A percentile compares a stretch with the other conserved stretches of the same genome.
These are phyloP conservation scores for Oxygymnocypris stewartii DNA, from an alignment of 2,113 vertebrate species.

Conservation along the genomic window DNA sequence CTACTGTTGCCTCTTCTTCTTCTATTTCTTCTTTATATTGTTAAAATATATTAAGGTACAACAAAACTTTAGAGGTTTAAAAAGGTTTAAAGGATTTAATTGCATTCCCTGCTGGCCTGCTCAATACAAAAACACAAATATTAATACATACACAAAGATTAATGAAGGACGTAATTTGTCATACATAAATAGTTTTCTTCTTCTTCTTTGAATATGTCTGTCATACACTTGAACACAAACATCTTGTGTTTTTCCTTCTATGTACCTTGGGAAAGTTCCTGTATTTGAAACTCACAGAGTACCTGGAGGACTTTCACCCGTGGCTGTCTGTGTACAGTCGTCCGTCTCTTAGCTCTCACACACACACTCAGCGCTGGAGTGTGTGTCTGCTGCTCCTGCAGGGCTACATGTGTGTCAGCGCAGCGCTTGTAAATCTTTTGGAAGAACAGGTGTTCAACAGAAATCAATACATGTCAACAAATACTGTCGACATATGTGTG, in stretches of 20 bases:
- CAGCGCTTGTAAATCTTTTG: constrained; percentile 61
- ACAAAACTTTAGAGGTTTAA: no score
- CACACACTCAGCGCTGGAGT: constrained; percentile 69
- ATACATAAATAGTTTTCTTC: not conserved
- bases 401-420: constrained; percentile 66
- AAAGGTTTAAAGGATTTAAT: no score
- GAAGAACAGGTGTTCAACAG: constrained; percentile 66
- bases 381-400: constrained; percentile 73
- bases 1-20: no score
- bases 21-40: no score
- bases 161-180: not conserved
- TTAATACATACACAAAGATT: not conserved
- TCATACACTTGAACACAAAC: not conserved
- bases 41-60: no score
- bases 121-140: not conserved
- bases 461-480: not conserved
- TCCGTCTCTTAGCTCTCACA: constrained; percentile 68
- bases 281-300: constrained; percentile 68
- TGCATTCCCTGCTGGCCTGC: not conserved
- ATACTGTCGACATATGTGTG: constrained; percentile 1
- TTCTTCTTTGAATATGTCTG: not conserved
- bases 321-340: constrained; percentile 76
- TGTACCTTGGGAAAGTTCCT: constrained; percentile 69
- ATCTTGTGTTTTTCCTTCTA: not conserved
- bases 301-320: constrained; percentile 75